Base-by-base conservation (phyloP, 2,113 vertebrate species). In the Pica pica region DNA sequence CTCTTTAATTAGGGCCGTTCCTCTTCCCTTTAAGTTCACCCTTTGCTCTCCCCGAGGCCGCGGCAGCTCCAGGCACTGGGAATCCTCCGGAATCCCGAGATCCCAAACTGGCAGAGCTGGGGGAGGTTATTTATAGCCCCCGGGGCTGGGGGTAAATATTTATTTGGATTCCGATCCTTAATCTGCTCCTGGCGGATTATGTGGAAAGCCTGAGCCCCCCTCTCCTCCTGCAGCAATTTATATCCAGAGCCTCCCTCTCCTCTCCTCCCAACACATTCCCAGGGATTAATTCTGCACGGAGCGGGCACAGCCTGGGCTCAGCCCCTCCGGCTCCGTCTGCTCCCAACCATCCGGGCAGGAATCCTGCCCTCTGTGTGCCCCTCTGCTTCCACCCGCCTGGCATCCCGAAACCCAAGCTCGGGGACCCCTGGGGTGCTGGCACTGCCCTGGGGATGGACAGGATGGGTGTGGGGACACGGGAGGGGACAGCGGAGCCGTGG, bases 151-250 rank as follows among this genome's bases (percentile, higher is more conserved):
- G 63, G 79, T 31, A 78, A 76, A 83, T 74, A 82, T 78, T 86
- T 35, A n/a, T 53, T 89, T 26, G 59, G 70, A 94, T 92, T 82
- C 90, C 27, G 0, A 13, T 4, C 65, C 76, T 95, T 90, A 50
- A 83, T 90, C 83, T 87, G 88, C 87, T 33, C 5, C 92, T 89
- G 91, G 84, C 60, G 11, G 85, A 9, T n/a, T 8, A 55, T 63
- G 87, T 75, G 86, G 91, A 91, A 91, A 96, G 20, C 44, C 86
- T 91, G 89, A 95, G 68, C 61, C 68, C 60, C 64, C 4, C 7
- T 0, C 42, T 69, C 65, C 31, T 46, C 41, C 85, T 26, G 4
- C 87, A 30, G 83, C 41, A 23, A 49, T 70, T 75, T 59, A 23
- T 44, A 61, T 31, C 73, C 28, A 0, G 27, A 70, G 74, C n/a